phyloP scores from a whole-genome alignment of 2,113 vertebrate genomes.

The Parus major region DNA sequence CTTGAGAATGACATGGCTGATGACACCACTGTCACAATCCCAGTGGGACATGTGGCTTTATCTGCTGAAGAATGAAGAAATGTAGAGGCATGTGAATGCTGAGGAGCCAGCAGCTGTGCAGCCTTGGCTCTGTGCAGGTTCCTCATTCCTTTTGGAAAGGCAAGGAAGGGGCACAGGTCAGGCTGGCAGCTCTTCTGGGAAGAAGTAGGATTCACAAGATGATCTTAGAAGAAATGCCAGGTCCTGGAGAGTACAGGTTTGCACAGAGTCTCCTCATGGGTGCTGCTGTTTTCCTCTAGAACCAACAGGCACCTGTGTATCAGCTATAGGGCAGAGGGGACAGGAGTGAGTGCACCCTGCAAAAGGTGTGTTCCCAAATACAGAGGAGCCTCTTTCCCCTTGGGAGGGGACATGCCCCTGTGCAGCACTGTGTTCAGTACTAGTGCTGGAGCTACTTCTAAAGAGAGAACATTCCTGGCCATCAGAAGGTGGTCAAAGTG shows the following conservation, averaged over 20 bases:
- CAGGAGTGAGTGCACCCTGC: neutral
- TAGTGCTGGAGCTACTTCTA: neutral
- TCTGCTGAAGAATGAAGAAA: neutral
- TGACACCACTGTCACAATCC: neutral
- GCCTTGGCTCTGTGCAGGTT: neutral
- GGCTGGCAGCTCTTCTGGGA: neutral
- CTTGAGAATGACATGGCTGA: neutral
- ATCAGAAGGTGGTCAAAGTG: neutral
- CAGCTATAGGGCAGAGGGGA: neutral
- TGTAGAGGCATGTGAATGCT: neutral
- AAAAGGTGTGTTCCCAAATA: neutral
- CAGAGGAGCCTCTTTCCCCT: neutral
- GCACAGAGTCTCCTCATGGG: neutral
- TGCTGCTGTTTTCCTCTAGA: neutral
- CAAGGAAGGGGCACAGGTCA: neutral
- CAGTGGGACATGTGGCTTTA: neutral
- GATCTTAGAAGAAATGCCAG: neutral
- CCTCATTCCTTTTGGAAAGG: neutral
- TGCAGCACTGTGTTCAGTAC: neutral
- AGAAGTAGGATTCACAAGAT: neutral
- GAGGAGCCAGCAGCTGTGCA: neutral
- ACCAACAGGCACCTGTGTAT: neutral
- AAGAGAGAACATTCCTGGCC: neutral
- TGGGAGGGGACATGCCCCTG: rapidly evolving
- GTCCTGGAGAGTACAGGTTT: neutral